A percentile compares a stretch with the other conserved stretches of the same genome.
phyloP scores from a whole-genome alignment of 2,888 invertebrate genomes.

The Hypercompe scribonia region DNA sequence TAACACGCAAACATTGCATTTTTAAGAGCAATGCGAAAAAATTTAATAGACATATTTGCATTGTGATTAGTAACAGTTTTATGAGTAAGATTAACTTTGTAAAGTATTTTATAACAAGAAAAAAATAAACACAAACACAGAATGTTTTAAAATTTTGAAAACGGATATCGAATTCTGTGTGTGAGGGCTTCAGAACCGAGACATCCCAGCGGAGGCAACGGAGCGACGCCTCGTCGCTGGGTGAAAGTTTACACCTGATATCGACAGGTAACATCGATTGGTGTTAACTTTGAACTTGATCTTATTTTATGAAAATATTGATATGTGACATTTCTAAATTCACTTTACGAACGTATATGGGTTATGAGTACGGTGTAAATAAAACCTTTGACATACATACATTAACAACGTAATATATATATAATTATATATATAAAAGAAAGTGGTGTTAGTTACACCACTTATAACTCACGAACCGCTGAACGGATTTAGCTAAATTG shows the following conservation, averaged over 20 bases:
- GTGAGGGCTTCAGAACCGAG: slow-evolving; percentile 26
- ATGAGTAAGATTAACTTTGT: no score
- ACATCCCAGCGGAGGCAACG: slow-evolving; percentile 30
- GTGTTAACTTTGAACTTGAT: slow-evolving; percentile 37
- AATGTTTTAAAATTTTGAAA: slow-evolving; percentile 19
- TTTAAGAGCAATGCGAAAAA: no score
- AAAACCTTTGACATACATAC: no score
- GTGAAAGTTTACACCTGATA: slow-evolving; percentile 77
- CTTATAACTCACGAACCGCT: no score
- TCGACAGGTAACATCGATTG: slow-evolving; percentile 59
- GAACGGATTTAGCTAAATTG: no score
- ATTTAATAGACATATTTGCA: no score
- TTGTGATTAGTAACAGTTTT: no score
- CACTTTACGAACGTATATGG: neutral
- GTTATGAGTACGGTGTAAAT: no score
- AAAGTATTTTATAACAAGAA: neutral
- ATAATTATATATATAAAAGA: no score
- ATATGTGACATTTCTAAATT: neutral
- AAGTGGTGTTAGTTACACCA: no score
- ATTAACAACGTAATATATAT: no score
- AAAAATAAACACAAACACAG: neutral
- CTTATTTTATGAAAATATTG: slow-evolving; percentile 1
- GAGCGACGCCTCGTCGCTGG: slow-evolving; percentile 44
- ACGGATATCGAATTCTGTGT: slow-evolving; percentile 39
- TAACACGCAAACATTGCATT: no score